Conservation (phyloP, 37 sponge, comb jelly and placozoan species). For the Chondrosia reniformis region DNA sequence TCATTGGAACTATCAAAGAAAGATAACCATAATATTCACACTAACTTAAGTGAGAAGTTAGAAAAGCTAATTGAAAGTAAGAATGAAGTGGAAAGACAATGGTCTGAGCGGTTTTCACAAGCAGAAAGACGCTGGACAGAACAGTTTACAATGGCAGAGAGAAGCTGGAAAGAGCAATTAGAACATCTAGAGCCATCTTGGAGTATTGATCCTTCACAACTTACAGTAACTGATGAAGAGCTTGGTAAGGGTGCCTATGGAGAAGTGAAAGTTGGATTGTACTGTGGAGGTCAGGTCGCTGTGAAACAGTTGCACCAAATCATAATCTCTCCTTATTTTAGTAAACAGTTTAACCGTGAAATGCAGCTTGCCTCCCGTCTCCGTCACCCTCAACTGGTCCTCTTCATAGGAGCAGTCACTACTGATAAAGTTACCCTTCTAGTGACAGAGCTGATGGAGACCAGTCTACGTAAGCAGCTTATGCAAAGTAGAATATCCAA, state of each 20-base stretch:
- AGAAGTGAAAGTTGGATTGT: neutral
- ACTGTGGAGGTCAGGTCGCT: neutral
- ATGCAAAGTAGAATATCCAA: neutral
- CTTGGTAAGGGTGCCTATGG: neutral
- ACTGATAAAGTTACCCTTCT: neutral
- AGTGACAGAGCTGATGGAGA: conserved; percentile 60
- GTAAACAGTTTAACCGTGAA: neutral
- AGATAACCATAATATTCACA: no score
- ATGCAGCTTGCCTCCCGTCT: neutral
- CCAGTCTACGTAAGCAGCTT: conserved; percentile 34
- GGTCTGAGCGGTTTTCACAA: no score
- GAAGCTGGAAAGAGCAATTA: no score
- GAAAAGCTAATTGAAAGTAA: no score
- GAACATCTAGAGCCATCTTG: neutral
- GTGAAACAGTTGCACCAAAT: neutral
- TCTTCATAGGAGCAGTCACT: conserved; percentile 10
- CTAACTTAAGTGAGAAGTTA: no score
- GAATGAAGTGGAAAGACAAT: no score
- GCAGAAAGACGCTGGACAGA: no score
- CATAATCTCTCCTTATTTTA: neutral
- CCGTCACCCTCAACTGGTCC: conserved; percentile 15
- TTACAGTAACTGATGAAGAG: neutral
- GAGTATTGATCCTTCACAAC: neutral
- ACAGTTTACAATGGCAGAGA: no score
- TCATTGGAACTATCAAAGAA: no score